Evolutionary conservation across 1,140 invertebrate species (phyloP), one percentile per base, ranked within the genome.

Genomic region (Magallana angulata): DNA sequence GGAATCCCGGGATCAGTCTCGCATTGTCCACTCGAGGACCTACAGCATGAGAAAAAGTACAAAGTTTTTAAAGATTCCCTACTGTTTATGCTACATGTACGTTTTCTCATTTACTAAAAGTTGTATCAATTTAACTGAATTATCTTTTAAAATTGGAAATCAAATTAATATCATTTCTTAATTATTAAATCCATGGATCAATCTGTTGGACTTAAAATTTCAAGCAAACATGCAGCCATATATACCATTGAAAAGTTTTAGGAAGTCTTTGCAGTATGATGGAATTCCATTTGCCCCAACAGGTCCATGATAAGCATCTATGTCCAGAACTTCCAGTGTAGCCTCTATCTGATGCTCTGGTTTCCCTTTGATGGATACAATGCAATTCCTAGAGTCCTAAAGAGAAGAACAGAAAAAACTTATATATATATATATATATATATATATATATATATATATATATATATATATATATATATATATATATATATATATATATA

Each of bases 1-100:
- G 88, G 57, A 92, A 91, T 1, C 87, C 86, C 9, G 91, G 92
- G 64, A 93, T 88, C 6, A 91, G 84, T 71, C 91, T 84, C 14
- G 92, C 92, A 90, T 93, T 92, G 87, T 93, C 92, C 24, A 91
- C 91, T 18, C 90, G 84, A 62, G 91, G 91, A 76, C 91, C 91
- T 92, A 58, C 12, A 87, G 59, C 59, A 8, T 64, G 8, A 82
- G 7, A 7, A 85, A 85, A 18, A 7, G 11, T 3, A 48, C 36
- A 48, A 48, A 5, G 36, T 48, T 48, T 48, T 48, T 4, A 48
- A 48, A 48, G 36, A 48, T 48, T 48, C 36, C 36, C 5, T 48
- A 48, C 36, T 48, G 36, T 48, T 48, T 48, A 48, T 48, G 36
- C 36, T 48, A 48, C 5, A 48, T 48, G 36, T 24, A 24, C 24